Conservation (phyloP, 2,113 vertebrate genomes). For the Alces alces region DNA sequence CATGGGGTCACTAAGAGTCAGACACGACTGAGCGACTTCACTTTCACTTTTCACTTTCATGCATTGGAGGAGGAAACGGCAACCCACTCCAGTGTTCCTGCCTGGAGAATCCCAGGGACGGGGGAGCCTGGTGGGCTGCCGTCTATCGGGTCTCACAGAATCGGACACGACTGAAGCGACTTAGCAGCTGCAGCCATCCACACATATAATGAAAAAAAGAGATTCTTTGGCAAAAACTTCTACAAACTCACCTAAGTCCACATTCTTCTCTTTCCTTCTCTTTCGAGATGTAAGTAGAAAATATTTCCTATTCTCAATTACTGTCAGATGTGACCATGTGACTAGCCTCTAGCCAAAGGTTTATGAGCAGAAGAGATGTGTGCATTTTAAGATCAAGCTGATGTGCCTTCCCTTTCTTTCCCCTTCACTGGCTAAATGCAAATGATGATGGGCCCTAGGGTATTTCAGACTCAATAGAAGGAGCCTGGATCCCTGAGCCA, state of each 20-base stretch:
- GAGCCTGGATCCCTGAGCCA: background rate
- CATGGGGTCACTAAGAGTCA: no score
- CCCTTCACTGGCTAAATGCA: background rate
- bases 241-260: background rate
- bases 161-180: no score
- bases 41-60: no score
- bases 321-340: background rate
- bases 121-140: no score
- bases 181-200: background rate
- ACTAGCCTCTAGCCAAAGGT: background rate
- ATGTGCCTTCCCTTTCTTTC: background rate
- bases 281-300: background rate
- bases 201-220: background rate
- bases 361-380: background rate
- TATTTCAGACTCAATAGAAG: background rate
- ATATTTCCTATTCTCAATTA: background rate
- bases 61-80: no score
- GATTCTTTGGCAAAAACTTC: background rate
- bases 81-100: no score
- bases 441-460: background rate
- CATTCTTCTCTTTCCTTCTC: background rate
- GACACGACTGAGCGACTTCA: no score
- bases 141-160: no score
- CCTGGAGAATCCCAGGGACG: no score
- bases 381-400: background rate